phyloP scores from a whole-genome alignment of 2,113 vertebrate species.

The Thalassoma bifasciatum region DNA sequence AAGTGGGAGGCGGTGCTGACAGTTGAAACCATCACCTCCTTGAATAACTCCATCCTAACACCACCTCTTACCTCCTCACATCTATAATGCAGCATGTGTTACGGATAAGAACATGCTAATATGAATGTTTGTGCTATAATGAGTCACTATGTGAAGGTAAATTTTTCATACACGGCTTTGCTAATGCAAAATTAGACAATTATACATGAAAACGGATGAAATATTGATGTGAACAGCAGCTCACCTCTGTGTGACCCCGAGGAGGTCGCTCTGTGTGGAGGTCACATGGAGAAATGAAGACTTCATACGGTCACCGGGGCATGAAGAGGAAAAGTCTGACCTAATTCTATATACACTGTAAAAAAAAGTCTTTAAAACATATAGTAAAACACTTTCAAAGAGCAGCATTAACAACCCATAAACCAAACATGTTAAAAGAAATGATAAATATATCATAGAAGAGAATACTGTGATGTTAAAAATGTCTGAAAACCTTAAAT shows the following conservation, averaged over 20 bases:
- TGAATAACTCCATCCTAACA: conserved; percentile 29
- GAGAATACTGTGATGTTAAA: no score
- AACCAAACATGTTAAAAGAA: no score
- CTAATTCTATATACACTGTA: no score
- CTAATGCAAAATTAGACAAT: conserved; percentile 61
- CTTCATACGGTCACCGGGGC: not conserved
- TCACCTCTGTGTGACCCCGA: conserved; percentile 69
- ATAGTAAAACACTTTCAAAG: no score
- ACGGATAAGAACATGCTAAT: conserved; percentile 53
- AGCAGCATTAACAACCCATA: no score
- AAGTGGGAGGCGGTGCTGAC: conserved; percentile 40
- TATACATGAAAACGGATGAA: conserved; percentile 62
- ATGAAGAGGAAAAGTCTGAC: not conserved
- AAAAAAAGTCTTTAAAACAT: no score
- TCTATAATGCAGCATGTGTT: conserved; percentile 57
- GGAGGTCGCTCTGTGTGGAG: conserved; percentile 12
- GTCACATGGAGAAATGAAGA: conserved; percentile 17
- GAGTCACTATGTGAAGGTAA: conserved; percentile 21
- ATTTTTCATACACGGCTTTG: conserved; percentile 43
- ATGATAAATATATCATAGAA: no score
- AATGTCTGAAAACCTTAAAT: no score
- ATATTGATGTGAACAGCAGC: conserved; percentile 62
- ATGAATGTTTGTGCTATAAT: conserved; percentile 14
- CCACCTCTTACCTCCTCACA: conserved; percentile 39
- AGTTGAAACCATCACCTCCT: conserved; percentile 28